A percentile compares a stretch with the other conserved stretches of the same genome.
Conservation (phyloP, 2,797 vertebrate genomes). For the Alectoris magna region DNA sequence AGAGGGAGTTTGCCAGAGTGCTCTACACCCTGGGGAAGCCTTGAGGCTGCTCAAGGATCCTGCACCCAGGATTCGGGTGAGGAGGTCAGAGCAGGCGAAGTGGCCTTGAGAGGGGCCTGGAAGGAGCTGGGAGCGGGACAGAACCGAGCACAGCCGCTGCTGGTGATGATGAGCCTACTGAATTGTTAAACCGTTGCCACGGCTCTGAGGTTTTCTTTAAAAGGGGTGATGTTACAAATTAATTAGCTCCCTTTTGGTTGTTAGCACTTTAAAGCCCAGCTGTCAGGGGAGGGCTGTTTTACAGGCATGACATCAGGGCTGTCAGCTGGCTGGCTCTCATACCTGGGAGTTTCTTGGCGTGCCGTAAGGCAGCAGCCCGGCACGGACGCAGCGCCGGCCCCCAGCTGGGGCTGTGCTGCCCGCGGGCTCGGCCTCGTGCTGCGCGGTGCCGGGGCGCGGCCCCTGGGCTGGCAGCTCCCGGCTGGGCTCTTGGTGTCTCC, state of each 20-base stretch:
- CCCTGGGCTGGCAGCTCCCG: accelerated
- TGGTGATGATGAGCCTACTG: background rate
- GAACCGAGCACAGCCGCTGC: background rate
- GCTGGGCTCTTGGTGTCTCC: background rate
- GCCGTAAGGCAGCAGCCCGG: constrained; percentile 9
- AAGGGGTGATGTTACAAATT: constrained; percentile 53
- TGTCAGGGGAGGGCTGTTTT: constrained; percentile 48
- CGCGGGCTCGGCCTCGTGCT: background rate
- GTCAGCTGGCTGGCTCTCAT: constrained; percentile 20
- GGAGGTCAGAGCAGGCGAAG: background rate
- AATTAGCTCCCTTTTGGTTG: constrained; percentile 47
- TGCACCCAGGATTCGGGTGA: background rate
- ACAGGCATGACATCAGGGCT: constrained; percentile 56
- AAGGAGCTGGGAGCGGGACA: background rate
- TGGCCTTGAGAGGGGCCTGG: background rate
- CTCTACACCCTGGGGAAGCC: background rate
- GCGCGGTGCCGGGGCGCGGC: background rate
- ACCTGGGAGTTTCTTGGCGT: constrained; percentile 28
- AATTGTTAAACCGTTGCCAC: background rate
- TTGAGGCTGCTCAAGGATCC: background rate
- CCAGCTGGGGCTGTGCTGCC: background rate
- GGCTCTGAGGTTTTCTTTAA: constrained; percentile 24
- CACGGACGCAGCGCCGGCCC: background rate
- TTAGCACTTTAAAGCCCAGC: constrained; percentile 51
- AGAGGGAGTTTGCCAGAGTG: background rate